phyloP scores from a whole-genome alignment of 2,888 invertebrate genomes.

The Marasmarcha lunaedactyla region DNA sequence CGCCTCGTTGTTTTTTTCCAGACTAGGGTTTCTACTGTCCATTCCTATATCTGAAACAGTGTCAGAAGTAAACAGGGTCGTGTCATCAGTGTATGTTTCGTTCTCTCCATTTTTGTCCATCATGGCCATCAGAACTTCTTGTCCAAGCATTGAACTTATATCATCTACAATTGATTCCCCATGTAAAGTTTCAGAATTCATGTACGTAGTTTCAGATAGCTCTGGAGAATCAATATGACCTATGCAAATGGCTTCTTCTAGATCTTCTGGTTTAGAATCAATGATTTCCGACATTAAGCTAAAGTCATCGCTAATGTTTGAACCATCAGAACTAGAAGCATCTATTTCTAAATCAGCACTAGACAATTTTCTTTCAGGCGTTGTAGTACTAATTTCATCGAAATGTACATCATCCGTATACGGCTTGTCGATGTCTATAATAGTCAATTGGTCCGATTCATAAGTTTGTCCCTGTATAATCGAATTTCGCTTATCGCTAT shows the following conservation, averaged over 20 bases:
- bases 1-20: constrained; percentile 70
- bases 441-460: constrained; percentile 74
- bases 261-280: constrained; percentile 57
- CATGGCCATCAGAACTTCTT: constrained; percentile 76
- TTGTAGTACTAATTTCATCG: constrained; percentile 38
- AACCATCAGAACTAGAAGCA: constrained; percentile 72
- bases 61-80: constrained; percentile 74
- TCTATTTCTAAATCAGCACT: constrained; percentile 62
- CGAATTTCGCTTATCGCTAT: constrained; percentile 53
- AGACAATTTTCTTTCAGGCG: constrained; percentile 51
- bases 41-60: constrained; percentile 61
- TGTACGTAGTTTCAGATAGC: constrained; percentile 77
- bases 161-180: constrained; percentile 86
- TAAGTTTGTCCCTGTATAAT: constrained; percentile 64
- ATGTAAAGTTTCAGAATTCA: constrained; percentile 78
- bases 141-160: constrained; percentile 79
- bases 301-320: constrained; percentile 77
- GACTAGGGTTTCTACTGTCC: constrained; percentile 63
- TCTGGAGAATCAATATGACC: constrained; percentile 88
- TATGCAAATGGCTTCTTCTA: constrained; percentile 68
- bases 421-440: constrained; percentile 73
- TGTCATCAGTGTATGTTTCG: constrained; percentile 80
- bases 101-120: constrained; percentile 71
- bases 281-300: constrained; percentile 78
- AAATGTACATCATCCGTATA: constrained; percentile 59